These are phyloP conservation scores for Spondyliosoma cantharus DNA, from an alignment of 2,797 vertebrate genomes.

Conservation along the genomic window DNA sequence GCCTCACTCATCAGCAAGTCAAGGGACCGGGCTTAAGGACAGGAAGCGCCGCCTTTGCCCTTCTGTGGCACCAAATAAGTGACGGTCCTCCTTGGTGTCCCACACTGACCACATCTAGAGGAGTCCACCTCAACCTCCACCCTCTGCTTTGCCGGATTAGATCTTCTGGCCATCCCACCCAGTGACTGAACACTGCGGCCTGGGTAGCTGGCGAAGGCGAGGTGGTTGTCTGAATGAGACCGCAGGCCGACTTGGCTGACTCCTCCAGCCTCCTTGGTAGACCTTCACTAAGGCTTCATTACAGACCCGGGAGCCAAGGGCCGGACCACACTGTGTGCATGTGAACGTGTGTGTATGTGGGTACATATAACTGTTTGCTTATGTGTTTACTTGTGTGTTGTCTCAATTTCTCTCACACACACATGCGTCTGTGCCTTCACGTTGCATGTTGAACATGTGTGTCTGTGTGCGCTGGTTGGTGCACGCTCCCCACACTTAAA, in stretches of 20 bases:
- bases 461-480: conserved; percentile 41
- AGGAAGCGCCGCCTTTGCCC: conserved; percentile 69
- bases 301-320: conserved; percentile 75
- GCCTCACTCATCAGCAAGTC: conserved; percentile 56
- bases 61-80: conserved; percentile 75
- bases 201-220: conserved; percentile 67
- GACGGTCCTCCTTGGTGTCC: conserved; percentile 72
- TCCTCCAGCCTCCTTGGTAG: conserved; percentile 77
- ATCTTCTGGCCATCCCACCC: conserved; percentile 81
- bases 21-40: conserved; percentile 41
- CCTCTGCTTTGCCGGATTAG: conserved; percentile 71
- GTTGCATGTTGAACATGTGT: conserved; percentile 55
- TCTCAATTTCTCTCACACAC: conserved; percentile 50
- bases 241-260: conserved; percentile 79
- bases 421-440: conserved; percentile 42
- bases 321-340: conserved; percentile 77
- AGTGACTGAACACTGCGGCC: conserved; percentile 76
- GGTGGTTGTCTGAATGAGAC: conserved; percentile 83
- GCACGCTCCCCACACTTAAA: conserved; percentile 48
- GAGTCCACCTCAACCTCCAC: conserved; percentile 71
- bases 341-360: conserved; percentile 56
- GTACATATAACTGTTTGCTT: conserved; percentile 52
- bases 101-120: conserved; percentile 81
- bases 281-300: conserved; percentile 78
- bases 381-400: conserved; percentile 51